Percentiles rank a stretch among this genome's conserved stretches.
Evolutionary conservation across 2,888 invertebrate species (phyloP).

Genomic region (Hipparchia sbordonii): DNA sequence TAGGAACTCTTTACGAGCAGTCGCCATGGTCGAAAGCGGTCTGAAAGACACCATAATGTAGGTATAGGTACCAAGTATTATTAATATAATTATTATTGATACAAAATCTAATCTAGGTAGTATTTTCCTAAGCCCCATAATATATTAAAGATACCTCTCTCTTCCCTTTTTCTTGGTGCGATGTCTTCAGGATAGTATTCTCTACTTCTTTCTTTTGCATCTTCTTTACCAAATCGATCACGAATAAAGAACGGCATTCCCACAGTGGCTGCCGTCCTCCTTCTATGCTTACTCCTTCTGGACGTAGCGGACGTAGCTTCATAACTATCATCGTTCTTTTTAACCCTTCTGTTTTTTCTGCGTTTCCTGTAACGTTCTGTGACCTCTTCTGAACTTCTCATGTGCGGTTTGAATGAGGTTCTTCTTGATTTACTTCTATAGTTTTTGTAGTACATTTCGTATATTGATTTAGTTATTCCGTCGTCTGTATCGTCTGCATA

Average conservation of each 20-base stretch:
- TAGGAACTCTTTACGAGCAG: too few relatives aligned
- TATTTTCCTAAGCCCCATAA: too few relatives aligned
- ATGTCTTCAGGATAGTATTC: conserved; percentile 4
- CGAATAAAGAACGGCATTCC: conserved; percentile 47
- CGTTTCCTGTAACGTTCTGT: conserved; percentile 30
- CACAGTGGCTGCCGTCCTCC: conserved; percentile 25
- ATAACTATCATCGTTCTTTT: conserved; percentile 16
- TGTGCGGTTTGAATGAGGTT: conserved; percentile 36
- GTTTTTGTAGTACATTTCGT: conserved; percentile 73
- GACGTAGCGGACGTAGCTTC: conserved; percentile 21
- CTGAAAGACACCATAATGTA: too few relatives aligned
- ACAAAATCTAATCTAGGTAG: too few relatives aligned
- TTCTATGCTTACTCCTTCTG: conserved; percentile 32
- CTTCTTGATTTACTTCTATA: conserved; percentile 52
- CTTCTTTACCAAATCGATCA: conserved; percentile 27
- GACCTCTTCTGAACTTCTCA: conserved; percentile 38
- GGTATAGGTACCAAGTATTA: too few relatives aligned
- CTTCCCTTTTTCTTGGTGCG: conserved; percentile 14
- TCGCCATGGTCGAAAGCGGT: too few relatives aligned
- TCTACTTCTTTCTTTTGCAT: background rate
- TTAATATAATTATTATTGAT: too few relatives aligned
- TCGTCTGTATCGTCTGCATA: conserved; percentile 56
- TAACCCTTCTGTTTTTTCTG: conserved; percentile 37
- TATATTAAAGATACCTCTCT: background rate
- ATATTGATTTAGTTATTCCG: conserved; percentile 70